These are phyloP conservation scores for Eupleurogrammus muticus DNA, from an alignment of 2,797 vertebrate species.

Conservation along the genomic window DNA sequence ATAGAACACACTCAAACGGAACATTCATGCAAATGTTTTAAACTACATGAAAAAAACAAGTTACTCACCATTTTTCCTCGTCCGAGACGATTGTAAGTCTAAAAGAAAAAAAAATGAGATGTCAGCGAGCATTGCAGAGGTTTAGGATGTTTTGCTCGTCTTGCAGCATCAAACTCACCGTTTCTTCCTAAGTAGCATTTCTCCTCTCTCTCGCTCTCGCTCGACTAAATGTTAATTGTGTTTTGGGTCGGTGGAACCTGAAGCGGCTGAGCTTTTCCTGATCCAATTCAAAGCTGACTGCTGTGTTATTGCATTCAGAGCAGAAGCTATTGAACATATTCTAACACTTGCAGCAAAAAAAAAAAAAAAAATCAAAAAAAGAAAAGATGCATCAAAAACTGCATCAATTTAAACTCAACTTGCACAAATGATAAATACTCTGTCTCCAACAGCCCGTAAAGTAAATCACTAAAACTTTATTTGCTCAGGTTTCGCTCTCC, in stretches of 20 bases:
- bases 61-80: conserved; percentile 86
- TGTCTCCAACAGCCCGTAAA: conserved; percentile 2
- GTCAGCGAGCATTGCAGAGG: conserved; percentile 29
- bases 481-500: conserved; percentile 33
- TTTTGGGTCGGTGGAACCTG: conserved; percentile 81
- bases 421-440: conserved; percentile 42
- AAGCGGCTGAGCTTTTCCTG: conserved; percentile 69
- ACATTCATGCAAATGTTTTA: neutral
- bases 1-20: neutral
- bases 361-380: conserved; percentile 54
- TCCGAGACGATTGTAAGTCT: conserved; percentile 80
- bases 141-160: neutral
- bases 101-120: conserved; percentile 61
- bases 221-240: conserved; percentile 63
- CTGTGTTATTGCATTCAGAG: conserved; percentile 69
- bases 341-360: conserved; percentile 55
- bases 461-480: conserved; percentile 21
- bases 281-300: conserved; percentile 70
- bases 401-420: conserved; percentile 37
- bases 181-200: conserved; percentile 80
- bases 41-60: neutral
- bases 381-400: conserved; percentile 69
- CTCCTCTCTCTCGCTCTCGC: conserved; percentile 70
- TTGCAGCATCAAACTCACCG: conserved; percentile 59
- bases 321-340: conserved; percentile 83